These are phyloP conservation scores for Myrmecobius fasciatus DNA, from an alignment of 2,113 vertebrate species.

Conservation along the genomic window DNA sequence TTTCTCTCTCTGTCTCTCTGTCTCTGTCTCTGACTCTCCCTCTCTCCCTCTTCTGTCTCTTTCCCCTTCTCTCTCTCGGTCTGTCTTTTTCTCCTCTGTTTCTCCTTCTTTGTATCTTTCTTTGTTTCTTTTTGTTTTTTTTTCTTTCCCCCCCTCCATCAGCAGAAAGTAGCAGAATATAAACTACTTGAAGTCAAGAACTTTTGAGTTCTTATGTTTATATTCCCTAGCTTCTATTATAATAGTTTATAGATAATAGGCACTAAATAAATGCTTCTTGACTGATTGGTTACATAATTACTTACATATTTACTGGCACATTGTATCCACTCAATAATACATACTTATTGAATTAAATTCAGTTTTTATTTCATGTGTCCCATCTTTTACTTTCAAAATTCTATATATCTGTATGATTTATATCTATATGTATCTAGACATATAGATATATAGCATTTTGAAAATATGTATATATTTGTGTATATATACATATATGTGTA, in stretches of 20 bases:
- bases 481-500: too few relatives aligned
- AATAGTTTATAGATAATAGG: background rate
- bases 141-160: background rate
- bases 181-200: background rate
- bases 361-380: background rate
- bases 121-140: too few relatives aligned
- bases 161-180: background rate
- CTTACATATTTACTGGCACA: constrained; percentile 2
- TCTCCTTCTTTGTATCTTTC: too few relatives aligned
- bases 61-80: too few relatives aligned
- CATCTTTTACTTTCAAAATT: background rate
- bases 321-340: constrained; percentile 55
- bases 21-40: too few relatives aligned
- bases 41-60: too few relatives aligned
- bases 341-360: constrained; percentile 54
- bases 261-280: background rate
- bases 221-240: background rate
- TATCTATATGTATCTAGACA: too few relatives aligned
- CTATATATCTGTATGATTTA: background rate
- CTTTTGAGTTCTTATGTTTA: background rate
- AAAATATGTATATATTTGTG: too few relatives aligned
- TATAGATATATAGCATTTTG: too few relatives aligned
- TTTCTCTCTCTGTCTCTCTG: too few relatives aligned
- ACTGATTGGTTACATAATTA: background rate
- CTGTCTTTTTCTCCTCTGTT: too few relatives aligned